Conservation (phyloP, 2,113 vertebrate genomes). For the Dissostichus mawsoni region DNA sequence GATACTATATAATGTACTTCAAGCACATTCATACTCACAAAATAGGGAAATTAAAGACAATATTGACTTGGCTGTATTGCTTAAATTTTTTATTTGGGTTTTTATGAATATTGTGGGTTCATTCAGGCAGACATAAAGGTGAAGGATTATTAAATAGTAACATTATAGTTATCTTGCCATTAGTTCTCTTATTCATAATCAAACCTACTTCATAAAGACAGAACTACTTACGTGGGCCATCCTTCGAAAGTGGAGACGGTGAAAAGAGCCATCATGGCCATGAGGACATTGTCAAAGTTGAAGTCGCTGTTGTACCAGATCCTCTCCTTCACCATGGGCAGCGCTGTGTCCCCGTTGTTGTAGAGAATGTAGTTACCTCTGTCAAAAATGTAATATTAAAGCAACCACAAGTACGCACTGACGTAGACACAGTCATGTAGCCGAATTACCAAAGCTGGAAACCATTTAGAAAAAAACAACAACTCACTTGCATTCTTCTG, state of each 20-base stretch:
- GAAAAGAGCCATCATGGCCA: conserved; percentile 99
- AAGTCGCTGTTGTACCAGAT: conserved; percentile 97
- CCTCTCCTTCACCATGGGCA: conserved; percentile 91
- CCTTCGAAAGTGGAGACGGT: conserved; percentile 99
- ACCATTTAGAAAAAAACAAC: background rate
- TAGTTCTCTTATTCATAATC: background rate
- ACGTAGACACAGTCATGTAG: background rate
- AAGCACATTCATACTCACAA: background rate
- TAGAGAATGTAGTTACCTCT: conserved; percentile 96
- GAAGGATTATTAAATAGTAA: background rate
- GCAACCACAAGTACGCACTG: background rate
- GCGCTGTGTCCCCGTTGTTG: conserved; percentile 92
- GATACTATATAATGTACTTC: background rate
- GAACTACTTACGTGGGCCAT: conserved; percentile 93
- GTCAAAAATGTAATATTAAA: conserved; percentile 10
- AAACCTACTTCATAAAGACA: background rate
- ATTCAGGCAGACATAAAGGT: background rate
- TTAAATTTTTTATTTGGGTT: background rate
- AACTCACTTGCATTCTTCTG: conserved; percentile 93
- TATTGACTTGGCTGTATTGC: background rate
- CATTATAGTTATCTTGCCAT: background rate
- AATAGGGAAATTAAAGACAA: background rate
- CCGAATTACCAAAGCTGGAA: background rate
- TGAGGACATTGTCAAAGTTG: conserved; percentile 98
- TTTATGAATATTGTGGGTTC: background rate